These are phyloP conservation scores for Microtus oregoni DNA, from an alignment of 2,113 vertebrate species.

Conservation along the genomic window DNA sequence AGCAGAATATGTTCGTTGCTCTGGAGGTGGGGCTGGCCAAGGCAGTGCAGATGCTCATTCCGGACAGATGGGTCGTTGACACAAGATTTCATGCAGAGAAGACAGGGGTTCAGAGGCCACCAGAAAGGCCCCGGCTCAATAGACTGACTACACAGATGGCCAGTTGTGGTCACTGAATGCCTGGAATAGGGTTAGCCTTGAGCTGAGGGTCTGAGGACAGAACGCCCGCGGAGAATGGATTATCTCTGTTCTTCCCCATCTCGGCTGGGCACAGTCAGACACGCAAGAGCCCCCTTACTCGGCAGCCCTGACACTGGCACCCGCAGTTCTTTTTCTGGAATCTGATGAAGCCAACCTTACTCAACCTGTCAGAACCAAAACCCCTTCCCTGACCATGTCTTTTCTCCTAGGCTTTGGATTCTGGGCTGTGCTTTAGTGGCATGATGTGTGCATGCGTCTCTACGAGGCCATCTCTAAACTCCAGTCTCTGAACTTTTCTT, in stretches of 20 bases:
- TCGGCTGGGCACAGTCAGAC: not conserved
- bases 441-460: not conserved
- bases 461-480: not conserved
- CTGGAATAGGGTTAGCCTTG: not conserved
- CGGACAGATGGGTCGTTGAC: not conserved
- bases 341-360: not conserved
- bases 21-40: not conserved
- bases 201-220: not conserved
- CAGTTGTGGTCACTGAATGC: not conserved
- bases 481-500: conserved; percentile 12
- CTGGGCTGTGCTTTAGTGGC: not conserved
- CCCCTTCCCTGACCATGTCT: not conserved
- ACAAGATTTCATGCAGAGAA: not conserved
- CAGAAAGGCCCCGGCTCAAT: not conserved
- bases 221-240: not conserved
- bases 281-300: not conserved
- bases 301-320: not conserved
- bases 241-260: not conserved
- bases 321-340: not conserved
- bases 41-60: not conserved
- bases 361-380: not conserved
- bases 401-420: not conserved
- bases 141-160: not conserved
- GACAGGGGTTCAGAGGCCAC: not conserved
- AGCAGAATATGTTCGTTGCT: not conserved